phyloP scores from a whole-genome alignment of 1,140 invertebrate genomes.

The Heliconius eleuchia region DNA sequence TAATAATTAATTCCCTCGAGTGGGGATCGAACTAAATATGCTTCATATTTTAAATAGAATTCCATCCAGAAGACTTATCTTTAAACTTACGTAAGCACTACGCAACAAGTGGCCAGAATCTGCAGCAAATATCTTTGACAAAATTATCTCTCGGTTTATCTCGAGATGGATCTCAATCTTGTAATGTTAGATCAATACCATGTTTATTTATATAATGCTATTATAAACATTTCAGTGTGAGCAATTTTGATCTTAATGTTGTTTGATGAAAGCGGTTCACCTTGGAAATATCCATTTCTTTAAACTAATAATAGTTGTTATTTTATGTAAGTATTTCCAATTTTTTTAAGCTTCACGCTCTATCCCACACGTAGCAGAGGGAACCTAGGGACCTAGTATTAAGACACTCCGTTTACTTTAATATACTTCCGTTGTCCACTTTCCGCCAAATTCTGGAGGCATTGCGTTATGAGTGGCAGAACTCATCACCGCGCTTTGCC shows the following conservation, averaged over 20 bases:
- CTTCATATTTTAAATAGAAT: too few relatives aligned
- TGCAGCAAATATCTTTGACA: neutral
- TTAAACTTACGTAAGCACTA: neutral
- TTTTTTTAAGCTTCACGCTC: neutral
- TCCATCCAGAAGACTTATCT: too few relatives aligned
- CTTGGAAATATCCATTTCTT: constrained; percentile 2
- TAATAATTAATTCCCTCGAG: too few relatives aligned
- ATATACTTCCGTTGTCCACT: too few relatives aligned
- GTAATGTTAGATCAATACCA: neutral
- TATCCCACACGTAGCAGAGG: neutral
- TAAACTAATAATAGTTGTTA: neutral
- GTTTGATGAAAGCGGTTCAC: constrained; percentile 5
- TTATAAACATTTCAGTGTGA: neutral
- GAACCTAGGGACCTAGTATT: neutral
- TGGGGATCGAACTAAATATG: too few relatives aligned
- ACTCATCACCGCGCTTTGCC: too few relatives aligned
- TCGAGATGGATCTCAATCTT: constrained; percentile 5
- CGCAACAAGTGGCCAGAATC: constrained; percentile 4
- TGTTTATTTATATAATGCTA: constrained; percentile 4
- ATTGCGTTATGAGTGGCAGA: too few relatives aligned
- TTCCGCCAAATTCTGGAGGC: too few relatives aligned
- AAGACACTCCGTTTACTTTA: neutral
- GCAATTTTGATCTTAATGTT: neutral
- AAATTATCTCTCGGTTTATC: neutral
- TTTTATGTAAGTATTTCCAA: neutral